These are phyloP conservation scores for Tridacna gigas DNA, from an alignment of 2,888 invertebrate species.

Conservation along the genomic window DNA sequence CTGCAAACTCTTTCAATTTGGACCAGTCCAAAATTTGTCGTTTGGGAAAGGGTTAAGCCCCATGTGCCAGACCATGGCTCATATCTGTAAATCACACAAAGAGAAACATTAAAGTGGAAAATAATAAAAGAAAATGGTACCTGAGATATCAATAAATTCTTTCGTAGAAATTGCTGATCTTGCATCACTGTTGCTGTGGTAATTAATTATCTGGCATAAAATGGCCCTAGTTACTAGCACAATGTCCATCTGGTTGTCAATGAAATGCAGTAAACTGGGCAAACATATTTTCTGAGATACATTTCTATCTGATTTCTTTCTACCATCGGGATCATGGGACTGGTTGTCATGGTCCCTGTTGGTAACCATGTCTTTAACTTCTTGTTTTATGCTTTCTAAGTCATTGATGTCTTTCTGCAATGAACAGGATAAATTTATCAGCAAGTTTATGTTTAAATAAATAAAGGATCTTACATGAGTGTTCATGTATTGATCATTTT, in stretches of 20 bases:
- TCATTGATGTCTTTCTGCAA: background rate
- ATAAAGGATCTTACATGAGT: too few species aligned
- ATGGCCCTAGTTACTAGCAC: slow-evolving; percentile 56
- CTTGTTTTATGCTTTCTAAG: background rate
- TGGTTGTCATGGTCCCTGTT: slow-evolving; percentile 12
- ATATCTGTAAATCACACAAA: too few species aligned
- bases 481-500: too few species aligned
- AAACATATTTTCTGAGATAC: slow-evolving; percentile 25
- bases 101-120: too few species aligned
- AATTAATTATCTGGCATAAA: slow-evolving; percentile 65
- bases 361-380: background rate
- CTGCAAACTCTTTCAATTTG: too few species aligned
- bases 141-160: slow-evolving; percentile 60
- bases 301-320: background rate
- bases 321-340: background rate
- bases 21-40: too few species aligned
- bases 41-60: too few species aligned
- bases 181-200: slow-evolving; percentile 66
- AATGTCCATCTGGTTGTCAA: slow-evolving; percentile 55
- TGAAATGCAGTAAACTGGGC: slow-evolving; percentile 55
- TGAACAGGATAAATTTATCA: background rate
- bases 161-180: slow-evolving; percentile 59
- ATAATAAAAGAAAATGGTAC: background rate
- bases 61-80: too few species aligned
- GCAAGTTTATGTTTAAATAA: too few species aligned